A percentile compares a stretch with the other conserved stretches of the same genome.
Conservation (phyloP, 2,888 invertebrate species). For the Anthoptus insignis region DNA sequence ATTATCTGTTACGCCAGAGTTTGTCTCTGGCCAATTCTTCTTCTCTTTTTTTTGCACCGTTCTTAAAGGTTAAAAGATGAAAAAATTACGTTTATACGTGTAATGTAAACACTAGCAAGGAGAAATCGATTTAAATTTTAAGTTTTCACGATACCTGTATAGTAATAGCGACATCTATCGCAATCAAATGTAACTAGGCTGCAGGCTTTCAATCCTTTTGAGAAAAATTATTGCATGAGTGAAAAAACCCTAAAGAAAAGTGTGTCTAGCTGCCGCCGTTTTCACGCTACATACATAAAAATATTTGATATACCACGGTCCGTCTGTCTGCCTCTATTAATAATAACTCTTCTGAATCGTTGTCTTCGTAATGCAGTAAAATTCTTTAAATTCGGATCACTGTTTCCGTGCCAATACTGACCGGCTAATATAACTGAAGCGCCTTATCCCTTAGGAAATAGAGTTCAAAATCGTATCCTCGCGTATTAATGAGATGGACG, state of each 20-base stretch:
- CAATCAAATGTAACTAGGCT: no score
- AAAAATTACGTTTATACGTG: no score
- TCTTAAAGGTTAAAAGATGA: no score
- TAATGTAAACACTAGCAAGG: no score
- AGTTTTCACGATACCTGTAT: no score
- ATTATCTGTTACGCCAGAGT: no score
- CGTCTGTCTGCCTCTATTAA: conserved; percentile 46
- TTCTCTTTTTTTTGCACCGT: no score
- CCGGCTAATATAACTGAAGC: not conserved
- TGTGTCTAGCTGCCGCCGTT: not conserved
- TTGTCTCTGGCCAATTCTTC: no score
- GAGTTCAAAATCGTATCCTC: conserved; percentile 3
- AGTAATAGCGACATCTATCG: no score
- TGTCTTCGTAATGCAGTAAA: conserved; percentile 48
- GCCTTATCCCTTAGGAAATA: not conserved
- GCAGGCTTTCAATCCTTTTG: no score
- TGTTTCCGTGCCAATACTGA: conserved; percentile 47
- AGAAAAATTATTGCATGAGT: no score
- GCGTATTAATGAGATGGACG: conserved; percentile 5
- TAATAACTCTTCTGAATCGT: conserved; percentile 47
- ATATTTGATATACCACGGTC: conserved; percentile 21
- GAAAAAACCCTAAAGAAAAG: not conserved
- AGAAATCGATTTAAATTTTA: no score
- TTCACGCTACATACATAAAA: not conserved
- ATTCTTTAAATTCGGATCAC: conserved; percentile 40